These are phyloP conservation scores for Sphenopsis melanotis DNA, from an alignment of 2,797 vertebrate genomes.

Conservation along the genomic window DNA sequence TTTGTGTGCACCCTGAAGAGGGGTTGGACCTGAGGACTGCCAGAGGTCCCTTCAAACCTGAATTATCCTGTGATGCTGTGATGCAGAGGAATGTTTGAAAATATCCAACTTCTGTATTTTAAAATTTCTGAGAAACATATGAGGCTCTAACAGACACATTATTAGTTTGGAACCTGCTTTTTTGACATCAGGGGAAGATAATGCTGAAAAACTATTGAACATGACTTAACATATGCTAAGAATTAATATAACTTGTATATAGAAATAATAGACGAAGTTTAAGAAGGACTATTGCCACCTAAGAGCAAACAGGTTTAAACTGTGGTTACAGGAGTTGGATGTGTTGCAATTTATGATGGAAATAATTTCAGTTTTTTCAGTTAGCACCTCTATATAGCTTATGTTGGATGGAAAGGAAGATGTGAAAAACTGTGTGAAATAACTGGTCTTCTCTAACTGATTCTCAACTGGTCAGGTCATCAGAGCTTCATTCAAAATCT, in stretches of 20 bases:
- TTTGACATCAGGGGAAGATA: background rate
- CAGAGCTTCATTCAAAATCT: background rate
- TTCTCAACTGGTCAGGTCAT: background rate
- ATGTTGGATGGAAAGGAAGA: slow-evolving; percentile 3
- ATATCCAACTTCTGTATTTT: background rate
- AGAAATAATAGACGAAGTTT: background rate
- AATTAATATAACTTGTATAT: background rate
- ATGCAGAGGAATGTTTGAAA: background rate
- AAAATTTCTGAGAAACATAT: background rate
- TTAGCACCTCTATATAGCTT: background rate
- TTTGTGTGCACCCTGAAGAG: background rate
- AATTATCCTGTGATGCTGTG: background rate
- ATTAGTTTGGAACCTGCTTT: background rate
- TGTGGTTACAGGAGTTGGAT: background rate
- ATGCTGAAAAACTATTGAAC: background rate
- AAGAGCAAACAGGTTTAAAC: background rate
- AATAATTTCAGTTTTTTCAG: background rate
- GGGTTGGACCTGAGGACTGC: background rate
- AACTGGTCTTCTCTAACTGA: background rate
- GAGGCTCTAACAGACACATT: background rate
- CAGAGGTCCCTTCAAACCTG: background rate
- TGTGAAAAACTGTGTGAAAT: background rate
- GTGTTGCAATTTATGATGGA: background rate
- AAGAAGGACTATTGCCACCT: background rate
- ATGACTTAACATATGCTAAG: background rate